Base-by-base conservation (phyloP, 2,113 vertebrate genomes). In the Aramus guarauna region DNA sequence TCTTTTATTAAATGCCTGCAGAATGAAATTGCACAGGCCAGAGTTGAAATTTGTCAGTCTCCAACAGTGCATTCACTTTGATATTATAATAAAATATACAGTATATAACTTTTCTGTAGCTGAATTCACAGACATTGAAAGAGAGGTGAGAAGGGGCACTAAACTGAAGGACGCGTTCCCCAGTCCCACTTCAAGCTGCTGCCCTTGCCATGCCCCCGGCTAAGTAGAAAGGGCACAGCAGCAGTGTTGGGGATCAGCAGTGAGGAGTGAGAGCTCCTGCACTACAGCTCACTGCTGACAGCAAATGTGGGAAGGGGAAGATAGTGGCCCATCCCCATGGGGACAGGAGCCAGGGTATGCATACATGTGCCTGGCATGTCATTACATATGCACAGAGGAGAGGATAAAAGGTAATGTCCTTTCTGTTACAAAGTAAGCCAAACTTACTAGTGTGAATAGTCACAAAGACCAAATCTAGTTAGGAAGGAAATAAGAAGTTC, bases 201-300 rank as follows among this genome's bases (percentile, higher is more conserved):
- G 62, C n/a, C 30, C 23, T 56, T 87, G 36, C n/a, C 24, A 23
- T 24, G 22, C 4, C 12, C 11, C 4, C 32, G 23, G 41, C 27
- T 50, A 62, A 59, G 17, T 4, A 26, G 29, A 47, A 55, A 18
- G 63, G 34, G 30, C 27, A 26, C n/a, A 90, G 55, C 20, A 56
- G 85, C n/a, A 66, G 21, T 11, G 15, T 19, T 20, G 23, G 39
- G 32, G 71, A 50, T 27, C 15, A 56, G 39, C 39, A 36, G 15
- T 0, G 1, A 50, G 55, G 23, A 23, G 18, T 20, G 29, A 82
- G 41, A 75, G 26, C 14, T 84, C 53, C 50, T 39, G 50, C 0
- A 0, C 11, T 52, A 26, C 9, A 37, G 34, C 1, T 2, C 2
- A 2, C 27, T 43, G 36, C 12, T 48, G 55, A 48, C 36, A 68